phyloP scores from a whole-genome alignment of 2,113 vertebrate genomes.

The Passer montanus region DNA sequence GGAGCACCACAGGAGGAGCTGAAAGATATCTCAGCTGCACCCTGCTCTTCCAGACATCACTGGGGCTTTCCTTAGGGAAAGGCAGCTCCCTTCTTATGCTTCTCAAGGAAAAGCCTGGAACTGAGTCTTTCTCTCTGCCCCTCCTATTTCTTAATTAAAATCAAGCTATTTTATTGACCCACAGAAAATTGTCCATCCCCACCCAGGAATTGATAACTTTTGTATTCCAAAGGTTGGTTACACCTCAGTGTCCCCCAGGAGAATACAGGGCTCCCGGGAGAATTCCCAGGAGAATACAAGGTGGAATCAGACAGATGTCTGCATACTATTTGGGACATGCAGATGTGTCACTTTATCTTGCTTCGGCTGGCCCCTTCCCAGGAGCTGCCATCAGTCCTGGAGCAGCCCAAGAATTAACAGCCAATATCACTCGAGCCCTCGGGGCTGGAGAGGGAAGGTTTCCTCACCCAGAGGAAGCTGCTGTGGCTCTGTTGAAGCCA shows the following conservation, averaged over 20 bases:
- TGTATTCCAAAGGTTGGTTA: background rate
- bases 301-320: background rate
- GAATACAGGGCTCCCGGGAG: background rate
- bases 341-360: background rate
- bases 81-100: background rate
- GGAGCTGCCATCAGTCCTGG: background rate
- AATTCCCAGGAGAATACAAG: background rate
- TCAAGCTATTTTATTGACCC: background rate
- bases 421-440: background rate
- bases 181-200: background rate
- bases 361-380: background rate
- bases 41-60: background rate
- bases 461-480: background rate
- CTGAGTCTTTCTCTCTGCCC: background rate
- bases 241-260: background rate
- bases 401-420: background rate
- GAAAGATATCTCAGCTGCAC: background rate
- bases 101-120: background rate
- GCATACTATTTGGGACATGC: background rate
- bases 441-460: background rate
- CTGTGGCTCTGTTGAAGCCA: background rate
- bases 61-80: background rate
- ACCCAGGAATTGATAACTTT: background rate
- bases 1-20: rapidly evolving
- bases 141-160: background rate